Evolutionary conservation across 2,888 invertebrate species (phyloP).

Genomic region (Philopedon plagiatum): DNA sequence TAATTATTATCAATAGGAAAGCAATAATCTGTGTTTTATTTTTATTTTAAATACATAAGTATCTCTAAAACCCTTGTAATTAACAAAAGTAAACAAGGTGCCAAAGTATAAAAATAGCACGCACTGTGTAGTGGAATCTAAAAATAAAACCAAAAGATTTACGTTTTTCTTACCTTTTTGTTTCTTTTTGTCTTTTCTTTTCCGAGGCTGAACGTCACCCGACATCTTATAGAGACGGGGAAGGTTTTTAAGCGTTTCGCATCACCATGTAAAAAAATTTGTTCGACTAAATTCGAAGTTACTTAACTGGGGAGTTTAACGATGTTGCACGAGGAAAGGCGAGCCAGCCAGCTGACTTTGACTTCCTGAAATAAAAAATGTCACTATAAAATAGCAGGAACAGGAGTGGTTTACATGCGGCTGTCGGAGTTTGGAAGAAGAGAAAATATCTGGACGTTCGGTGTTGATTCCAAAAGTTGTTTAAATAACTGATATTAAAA

Average conservation of each 20-base stretch:
- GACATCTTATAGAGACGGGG: constrained; percentile 77
- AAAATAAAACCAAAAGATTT: constrained; percentile 55
- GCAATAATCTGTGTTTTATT: too few species aligned
- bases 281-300: constrained; percentile 37
- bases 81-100: constrained; percentile 29
- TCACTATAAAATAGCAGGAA: not conserved
- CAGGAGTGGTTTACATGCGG: not conserved
- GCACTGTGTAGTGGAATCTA: constrained; percentile 50
- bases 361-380: constrained; percentile 34
- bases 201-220: constrained; percentile 89
- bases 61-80: not conserved
- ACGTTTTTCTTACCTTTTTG: constrained; percentile 78
- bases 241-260: constrained; percentile 32
- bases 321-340: constrained; percentile 19
- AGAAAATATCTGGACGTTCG: too few species aligned
- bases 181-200: constrained; percentile 86
- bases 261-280: constrained; percentile 46
- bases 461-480: too few species aligned
- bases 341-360: constrained; percentile 14
- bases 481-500: too few species aligned
- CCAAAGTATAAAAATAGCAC: constrained; percentile 51
- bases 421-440: constrained; percentile 7
- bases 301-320: constrained; percentile 35
- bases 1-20: too few species aligned
- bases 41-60: not conserved